Base-by-base conservation (phyloP, 2,888 invertebrate genomes). In the Vandiemenella viatica region DNA sequence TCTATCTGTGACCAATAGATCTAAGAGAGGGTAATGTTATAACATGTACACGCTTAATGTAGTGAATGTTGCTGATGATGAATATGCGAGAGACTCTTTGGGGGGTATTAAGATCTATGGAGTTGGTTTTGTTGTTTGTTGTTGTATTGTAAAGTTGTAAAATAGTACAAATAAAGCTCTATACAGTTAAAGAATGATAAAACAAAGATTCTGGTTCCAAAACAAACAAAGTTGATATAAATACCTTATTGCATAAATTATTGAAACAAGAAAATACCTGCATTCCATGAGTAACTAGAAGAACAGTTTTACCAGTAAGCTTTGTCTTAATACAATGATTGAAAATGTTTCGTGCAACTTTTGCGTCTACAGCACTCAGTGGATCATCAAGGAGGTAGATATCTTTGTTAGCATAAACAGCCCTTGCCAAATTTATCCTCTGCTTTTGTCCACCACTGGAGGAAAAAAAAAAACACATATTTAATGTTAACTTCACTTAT, bases 371-470 rank as follows among this genome's bases (percentile, higher is more conserved):
- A 15, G 75, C 74, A 53, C 71, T 70, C 5, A 76, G 61, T 1
- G 74, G 74, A 58, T 76, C 75, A 61, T 76, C 76, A 41, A 76
- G 57, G 1, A 74, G 60, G 55, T 71, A 70, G 26, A 76, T 61
- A 50, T 69, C 68, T 21, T 63, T 56, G 43, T 66, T 61, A 16
- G 64, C 59, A 54, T 71, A 70, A 3, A 70, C 64, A 1, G 70
- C 67, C 49, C 70, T 58, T 6, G 69, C 69, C 41, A 71, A 55
- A 46, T 66, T 67, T 1, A 70, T 61, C 37, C 70, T 57, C 51
- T 68, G 67, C 48, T 67, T 67, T 51, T 68, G 67, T 3, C 69
- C 68, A 5, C 68, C 68, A 54, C 65, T 65, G 20, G 62, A 56
- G 55, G 47, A 37, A 21, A 42, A 26, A 10, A 40, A 43, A 45